Conservation (phyloP, 2,797 vertebrate genomes). For the Girardinus metallicus region DNA sequence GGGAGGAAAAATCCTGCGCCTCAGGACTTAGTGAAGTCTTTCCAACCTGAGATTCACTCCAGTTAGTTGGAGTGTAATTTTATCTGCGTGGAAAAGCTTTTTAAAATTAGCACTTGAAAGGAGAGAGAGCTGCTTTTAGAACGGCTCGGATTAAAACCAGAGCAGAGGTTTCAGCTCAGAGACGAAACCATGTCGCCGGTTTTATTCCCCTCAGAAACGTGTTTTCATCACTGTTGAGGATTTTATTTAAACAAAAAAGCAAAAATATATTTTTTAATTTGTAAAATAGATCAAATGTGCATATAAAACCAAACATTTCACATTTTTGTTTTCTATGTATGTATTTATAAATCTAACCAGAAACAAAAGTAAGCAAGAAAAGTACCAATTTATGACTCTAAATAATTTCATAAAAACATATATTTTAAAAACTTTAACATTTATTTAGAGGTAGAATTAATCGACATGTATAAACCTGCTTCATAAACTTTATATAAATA, state of each 20-base stretch:
- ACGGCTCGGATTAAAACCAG: neutral
- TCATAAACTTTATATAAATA: neutral
- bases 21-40: slow-evolving; percentile 1
- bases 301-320: neutral
- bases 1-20: slow-evolving; percentile 6
- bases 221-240: neutral
- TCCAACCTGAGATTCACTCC: slow-evolving; percentile 14
- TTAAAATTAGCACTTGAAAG: slow-evolving; percentile 33
- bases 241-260: neutral
- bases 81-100: slow-evolving; percentile 36
- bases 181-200: neutral
- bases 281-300: neutral
- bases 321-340: neutral
- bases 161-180: neutral
- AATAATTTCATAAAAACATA: neutral
- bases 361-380: neutral
- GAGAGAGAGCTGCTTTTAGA: slow-evolving; percentile 26
- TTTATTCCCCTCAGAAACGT: neutral
- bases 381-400: neutral
- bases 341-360: neutral
- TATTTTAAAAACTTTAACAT: neutral
- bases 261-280: neutral
- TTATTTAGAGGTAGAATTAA: neutral
- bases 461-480: neutral
- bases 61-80: slow-evolving; percentile 16